Percentiles rank a stretch among this genome's conserved stretches.
phyloP scores from a whole-genome alignment of 2,888 invertebrate species.

The Acleris cristana region DNA sequence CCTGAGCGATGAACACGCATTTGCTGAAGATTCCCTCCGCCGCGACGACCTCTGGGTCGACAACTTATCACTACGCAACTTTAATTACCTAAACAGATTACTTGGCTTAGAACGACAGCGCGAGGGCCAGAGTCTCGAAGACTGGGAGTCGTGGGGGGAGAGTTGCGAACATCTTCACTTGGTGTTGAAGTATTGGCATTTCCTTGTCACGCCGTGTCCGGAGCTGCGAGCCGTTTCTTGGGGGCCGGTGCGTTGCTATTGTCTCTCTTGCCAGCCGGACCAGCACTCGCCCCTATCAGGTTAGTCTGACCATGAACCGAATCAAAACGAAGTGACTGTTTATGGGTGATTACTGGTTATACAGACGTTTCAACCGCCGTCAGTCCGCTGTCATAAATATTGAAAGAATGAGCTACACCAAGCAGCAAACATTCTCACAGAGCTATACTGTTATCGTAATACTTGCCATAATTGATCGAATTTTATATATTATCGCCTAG shows the following conservation, averaged over 20 bases:
- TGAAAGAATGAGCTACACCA: too few relatives aligned
- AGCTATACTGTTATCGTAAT: too few relatives aligned
- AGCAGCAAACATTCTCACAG: too few relatives aligned
- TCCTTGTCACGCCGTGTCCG: conserved; percentile 63
- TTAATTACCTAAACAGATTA: conserved; percentile 65
- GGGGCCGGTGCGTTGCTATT: conserved; percentile 71
- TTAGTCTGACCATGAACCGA: conserved; percentile 40
- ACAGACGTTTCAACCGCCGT: too few relatives aligned
- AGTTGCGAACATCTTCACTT: conserved; percentile 69
- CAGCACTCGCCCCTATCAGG: conserved; percentile 58
- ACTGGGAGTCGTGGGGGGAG: conserved; percentile 65
- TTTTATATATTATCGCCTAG: too few relatives aligned
- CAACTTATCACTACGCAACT: conserved; percentile 55
- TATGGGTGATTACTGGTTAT: too few relatives aligned
- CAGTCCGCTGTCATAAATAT: too few relatives aligned
- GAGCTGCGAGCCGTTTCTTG: conserved; percentile 67
- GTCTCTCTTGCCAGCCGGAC: conserved; percentile 65
- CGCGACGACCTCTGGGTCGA: conserved; percentile 66
- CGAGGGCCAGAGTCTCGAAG: conserved; percentile 57
- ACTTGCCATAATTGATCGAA: too few relatives aligned
- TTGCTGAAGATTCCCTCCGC: conserved; percentile 71
- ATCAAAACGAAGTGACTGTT: neutral
- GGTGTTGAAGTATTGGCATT: conserved; percentile 72
- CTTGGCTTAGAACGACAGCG: conserved; percentile 61
- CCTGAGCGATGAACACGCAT: conserved; percentile 70